Conservation (phyloP, 1,140 invertebrate genomes). For the Uloborus diversus region DNA sequence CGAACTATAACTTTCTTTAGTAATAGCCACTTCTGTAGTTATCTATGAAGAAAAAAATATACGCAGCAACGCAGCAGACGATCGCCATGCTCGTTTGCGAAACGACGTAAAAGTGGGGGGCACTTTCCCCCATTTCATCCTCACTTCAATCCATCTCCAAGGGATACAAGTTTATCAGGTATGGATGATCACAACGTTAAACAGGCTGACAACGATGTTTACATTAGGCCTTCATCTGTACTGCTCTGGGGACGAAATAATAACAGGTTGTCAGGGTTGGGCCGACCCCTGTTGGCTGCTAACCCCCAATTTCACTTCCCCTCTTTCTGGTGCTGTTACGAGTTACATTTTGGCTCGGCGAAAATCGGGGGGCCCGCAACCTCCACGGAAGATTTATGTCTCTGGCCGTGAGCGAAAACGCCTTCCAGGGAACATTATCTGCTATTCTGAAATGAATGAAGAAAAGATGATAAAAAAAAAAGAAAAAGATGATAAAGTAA, state of each 20-base stretch:
- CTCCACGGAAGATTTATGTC: conserved; percentile 38
- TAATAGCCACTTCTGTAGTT: no score
- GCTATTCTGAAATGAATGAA: neutral
- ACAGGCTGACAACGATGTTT: conserved; percentile 51
- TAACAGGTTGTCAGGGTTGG: conserved; percentile 44
- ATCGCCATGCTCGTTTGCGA: neutral
- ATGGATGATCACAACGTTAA: conserved; percentile 43
- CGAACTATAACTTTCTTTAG: no score
- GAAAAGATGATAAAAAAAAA: neutral
- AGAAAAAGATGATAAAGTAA: neutral
- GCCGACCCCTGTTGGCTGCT: conserved; percentile 13
- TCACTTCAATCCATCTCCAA: neutral
- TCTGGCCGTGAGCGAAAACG: conserved; percentile 34
- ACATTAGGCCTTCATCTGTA: conserved; percentile 47
- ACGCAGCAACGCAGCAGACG: no score
- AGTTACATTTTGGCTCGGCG: neutral
- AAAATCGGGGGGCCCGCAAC: neutral
- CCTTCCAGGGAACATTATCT: conserved; percentile 49
- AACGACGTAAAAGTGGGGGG: neutral
- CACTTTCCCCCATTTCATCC: neutral
- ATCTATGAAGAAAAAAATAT: no score
- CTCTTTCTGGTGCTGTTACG: neutral
- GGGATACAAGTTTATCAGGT: conserved; percentile 50
- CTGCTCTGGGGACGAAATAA: conserved; percentile 22
- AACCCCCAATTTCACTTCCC: neutral